phyloP scores from a whole-genome alignment of 2,113 vertebrate genomes.

The Nyctereutes procyonoides region DNA sequence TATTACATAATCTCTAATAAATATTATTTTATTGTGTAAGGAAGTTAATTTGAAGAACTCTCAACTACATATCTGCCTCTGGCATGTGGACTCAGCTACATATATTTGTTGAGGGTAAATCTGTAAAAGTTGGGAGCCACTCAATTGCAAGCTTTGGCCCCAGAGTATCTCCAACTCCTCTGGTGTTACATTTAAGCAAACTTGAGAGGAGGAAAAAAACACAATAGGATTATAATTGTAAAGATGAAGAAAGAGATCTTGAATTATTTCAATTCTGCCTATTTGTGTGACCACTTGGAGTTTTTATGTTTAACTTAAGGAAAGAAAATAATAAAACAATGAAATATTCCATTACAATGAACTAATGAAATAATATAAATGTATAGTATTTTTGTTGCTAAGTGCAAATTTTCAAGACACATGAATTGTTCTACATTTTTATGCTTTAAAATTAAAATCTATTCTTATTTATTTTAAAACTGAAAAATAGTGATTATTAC shows the following conservation, averaged over 20 bases:
- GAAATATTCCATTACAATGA: not conserved
- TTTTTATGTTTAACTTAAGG: not conserved
- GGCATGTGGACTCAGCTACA: not conserved
- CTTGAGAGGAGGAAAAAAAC: not conserved
- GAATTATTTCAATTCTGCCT: not conserved
- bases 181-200: not conserved
- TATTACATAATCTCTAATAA: not conserved
- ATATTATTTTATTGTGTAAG: not conserved
- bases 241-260: not conserved
- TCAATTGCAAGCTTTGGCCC: not conserved
- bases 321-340: not conserved
- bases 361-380: not conserved
- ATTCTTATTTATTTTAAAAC: not conserved
- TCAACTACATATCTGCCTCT: not conserved
- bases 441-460: not conserved
- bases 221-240: not conserved
- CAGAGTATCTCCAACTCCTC: not conserved
- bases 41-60: not conserved
- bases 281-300: not conserved
- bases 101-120: not conserved
- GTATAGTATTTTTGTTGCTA: not conserved
- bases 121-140: not conserved
- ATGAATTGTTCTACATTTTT: not conserved
- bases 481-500: not conserved
- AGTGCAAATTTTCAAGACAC: not conserved